Evolutionary conservation across 2,888 invertebrate species (phyloP).

Genomic region (Drosophila kanekoi): DNA sequence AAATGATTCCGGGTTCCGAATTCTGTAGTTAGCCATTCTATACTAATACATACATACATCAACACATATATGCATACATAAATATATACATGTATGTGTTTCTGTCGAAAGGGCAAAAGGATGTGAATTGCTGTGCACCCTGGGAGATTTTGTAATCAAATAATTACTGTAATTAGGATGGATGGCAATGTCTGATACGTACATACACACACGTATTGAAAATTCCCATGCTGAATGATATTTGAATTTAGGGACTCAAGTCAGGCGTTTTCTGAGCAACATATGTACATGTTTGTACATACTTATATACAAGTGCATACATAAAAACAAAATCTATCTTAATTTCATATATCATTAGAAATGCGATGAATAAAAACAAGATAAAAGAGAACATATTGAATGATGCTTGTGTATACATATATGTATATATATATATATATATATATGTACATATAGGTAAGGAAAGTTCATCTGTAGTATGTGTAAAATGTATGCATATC

Average conservation of each 20-base stretch:
- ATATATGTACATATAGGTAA: not conserved
- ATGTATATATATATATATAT: not conserved
- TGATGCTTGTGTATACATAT: not conserved
- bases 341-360: no score
- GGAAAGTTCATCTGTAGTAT: not conserved
- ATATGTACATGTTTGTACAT: not conserved
- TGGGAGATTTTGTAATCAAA: constrained; percentile 79
- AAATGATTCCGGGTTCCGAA: constrained; percentile 16
- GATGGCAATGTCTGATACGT: constrained; percentile 39
- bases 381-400: no score
- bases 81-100: constrained; percentile 3
- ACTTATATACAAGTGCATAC: not conserved
- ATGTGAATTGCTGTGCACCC: constrained; percentile 57
- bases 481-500: constrained; percentile 71
- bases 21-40: constrained; percentile 25
- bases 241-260: no score
- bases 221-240: constrained; percentile 17
- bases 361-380: no score
- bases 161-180: constrained; percentile 76
- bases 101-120: constrained; percentile 34
- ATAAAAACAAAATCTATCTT: not conserved
- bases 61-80: constrained; percentile 4
- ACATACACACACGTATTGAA: not conserved
- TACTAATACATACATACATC: not conserved
- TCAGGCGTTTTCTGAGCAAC: not conserved